These are phyloP conservation scores for Phymatocera aterrima DNA, from an alignment of 2,888 invertebrate genomes.

Conservation along the genomic window DNA sequence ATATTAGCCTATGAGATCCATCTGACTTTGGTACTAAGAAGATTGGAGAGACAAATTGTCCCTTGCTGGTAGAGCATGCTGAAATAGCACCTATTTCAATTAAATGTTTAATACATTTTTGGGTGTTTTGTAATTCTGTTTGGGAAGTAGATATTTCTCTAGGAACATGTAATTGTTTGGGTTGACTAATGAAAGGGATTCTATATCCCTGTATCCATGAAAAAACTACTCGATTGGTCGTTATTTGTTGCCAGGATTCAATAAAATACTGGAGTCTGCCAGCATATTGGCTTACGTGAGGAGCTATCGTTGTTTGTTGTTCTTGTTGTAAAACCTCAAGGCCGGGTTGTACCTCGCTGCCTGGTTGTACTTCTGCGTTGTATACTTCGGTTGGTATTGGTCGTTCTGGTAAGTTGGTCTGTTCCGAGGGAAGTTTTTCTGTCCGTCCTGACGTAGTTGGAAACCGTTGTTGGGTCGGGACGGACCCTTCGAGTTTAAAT, in stretches of 20 bases:
- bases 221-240: background rate
- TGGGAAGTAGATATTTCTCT: background rate
- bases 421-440: background rate
- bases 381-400: background rate
- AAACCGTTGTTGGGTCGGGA: background rate
- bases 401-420: background rate
- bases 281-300: background rate
- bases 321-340: slow-evolving; percentile 1
- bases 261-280: background rate
- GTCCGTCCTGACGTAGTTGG: background rate
- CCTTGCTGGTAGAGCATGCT: background rate
- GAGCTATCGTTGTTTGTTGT: background rate
- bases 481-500: slow-evolving; percentile 18
- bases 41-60: background rate
- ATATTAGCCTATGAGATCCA: background rate
- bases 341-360: background rate
- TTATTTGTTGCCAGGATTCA: background rate
- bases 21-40: background rate
- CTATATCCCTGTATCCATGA: background rate
- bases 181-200: background rate
- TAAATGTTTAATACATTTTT: slow-evolving; percentile 11
- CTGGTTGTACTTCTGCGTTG: background rate
- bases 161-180: background rate
- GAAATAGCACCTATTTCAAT: background rate
- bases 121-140: background rate